Base-by-base conservation (phyloP, 2,113 vertebrate species). In the Petromus typicus region DNA sequence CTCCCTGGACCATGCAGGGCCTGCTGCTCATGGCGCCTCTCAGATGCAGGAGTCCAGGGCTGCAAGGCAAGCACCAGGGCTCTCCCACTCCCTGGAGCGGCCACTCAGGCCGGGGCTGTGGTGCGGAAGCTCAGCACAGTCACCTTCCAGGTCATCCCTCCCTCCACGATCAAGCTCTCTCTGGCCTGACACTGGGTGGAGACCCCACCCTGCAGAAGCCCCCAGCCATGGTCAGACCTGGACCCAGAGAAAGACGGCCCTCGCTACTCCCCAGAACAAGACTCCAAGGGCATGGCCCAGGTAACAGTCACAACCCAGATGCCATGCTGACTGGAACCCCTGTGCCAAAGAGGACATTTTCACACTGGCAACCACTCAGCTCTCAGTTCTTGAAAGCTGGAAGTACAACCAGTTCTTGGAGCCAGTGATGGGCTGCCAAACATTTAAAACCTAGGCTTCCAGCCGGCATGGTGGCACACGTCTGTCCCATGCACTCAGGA, bases 111-210 rank as follows among this genome's bases (percentile, higher is more conserved):
- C 10, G 48, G 48, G 48, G 48, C 48, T 10, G 48, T 51, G 48
- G 48, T 51, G 48, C 48, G 10, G n/a, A n/a, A n/a, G n/a, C n/a
- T n/a, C n/a, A n/a, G n/a, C n/a, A n/a, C n/a, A n/a, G n/a, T 10
- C 48, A 51, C 48, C 48, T 51, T 10, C 48, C 48, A 51, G 48
- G 48, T 51, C 22, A 7, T 2, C 34, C 4, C 16, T 34, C 45
- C 45, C 30, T 75, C 32, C 23, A n/a, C 10, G 57, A 88, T 8
- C 25, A 43, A 13, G 7, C 22, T 11, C 34, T 32, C 22, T 10
- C 51, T 64, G 4, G 8, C n/a, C 1, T 6, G 4, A 1, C 34
- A n/a, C 2, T 8, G 27, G 27, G 27, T 34, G 54, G 25, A 37
- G 0, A 43, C 20, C 22, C 32, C 45, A 2, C 40, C 22, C n/a